Base-by-base conservation (phyloP, 2,113 vertebrate species). In the Dipodomys stephensi region DNA sequence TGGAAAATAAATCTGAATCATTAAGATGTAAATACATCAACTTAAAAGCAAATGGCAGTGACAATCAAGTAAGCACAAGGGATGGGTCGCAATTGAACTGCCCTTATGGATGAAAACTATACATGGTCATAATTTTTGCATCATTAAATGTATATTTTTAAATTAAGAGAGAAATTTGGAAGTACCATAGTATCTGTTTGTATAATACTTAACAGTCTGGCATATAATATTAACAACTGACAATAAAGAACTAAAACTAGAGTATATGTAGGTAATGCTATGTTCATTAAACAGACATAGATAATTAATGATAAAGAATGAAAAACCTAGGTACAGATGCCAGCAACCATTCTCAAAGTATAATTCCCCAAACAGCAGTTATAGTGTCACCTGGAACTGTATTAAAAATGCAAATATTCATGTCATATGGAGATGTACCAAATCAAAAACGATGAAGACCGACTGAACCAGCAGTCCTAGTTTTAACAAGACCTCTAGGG, bases 21-120 rank as follows among this genome's bases (percentile, higher is more conserved):
- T 94, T 97, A 83, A 83, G 87, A 94, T 87, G 87, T 96, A 97
- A 97, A 97, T 92, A 81, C 91, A 91, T 89, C 81, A 96, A 96
- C 89, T 83, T 87, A 87, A 97, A 96, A 95, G 88, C 73, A 85
- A 96, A 90, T 92, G 92, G 78, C 62, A 83, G 72, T 81, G 90
- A 91, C 90, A 91, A 91, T 72, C 69, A 87, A 95, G 68, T 77
- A 89, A 89, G 88, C 88, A 65, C 80, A 95, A 96, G 82, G 69
- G 62, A 89, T 35, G 23, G 57, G 60, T 57, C 77, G 27, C 53
- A 73, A 19, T 88, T 73, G 60, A 85, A 81, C 22, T 81, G 4
- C 92, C 87, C 44, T 95, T 35, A 62, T 64, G 22, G 39, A 46
- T 64, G 39, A 46, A 87, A 35, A 92, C 62, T 73, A 11, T 35